These are phyloP conservation scores for Pseudorectes ferrugineus DNA, from an alignment of 2,113 vertebrate genomes.

Conservation along the genomic window DNA sequence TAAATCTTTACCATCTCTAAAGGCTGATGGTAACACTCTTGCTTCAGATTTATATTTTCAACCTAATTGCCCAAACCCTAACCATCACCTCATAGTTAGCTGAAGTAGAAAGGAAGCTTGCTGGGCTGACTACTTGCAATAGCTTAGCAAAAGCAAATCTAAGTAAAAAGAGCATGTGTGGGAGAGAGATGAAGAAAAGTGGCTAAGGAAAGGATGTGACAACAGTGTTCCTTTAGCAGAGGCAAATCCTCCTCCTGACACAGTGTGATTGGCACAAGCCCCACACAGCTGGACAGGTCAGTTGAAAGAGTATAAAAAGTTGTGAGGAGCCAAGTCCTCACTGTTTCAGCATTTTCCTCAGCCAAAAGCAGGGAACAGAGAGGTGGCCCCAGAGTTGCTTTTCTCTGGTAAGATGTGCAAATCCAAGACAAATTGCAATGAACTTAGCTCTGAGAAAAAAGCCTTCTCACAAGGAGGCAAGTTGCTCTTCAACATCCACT, in stretches of 20 bases:
- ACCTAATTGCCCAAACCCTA: neutral
- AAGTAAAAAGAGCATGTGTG: neutral
- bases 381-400: neutral
- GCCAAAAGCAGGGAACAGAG: neutral
- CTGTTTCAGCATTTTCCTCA: neutral
- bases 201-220: neutral
- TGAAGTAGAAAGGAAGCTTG: neutral
- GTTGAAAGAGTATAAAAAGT: neutral
- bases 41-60: neutral
- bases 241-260: neutral
- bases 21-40: neutral
- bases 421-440: neutral
- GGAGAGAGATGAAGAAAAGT: neutral
- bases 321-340: neutral
- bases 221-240: neutral
- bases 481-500: neutral
- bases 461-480: neutral
- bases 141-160: neutral
- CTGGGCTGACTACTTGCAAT: neutral
- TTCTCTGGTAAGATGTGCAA: neutral
- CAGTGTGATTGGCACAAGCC: accelerated
- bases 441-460: neutral
- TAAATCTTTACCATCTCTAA: neutral
- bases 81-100: neutral
- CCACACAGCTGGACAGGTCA: accelerated